Base-by-base conservation (phyloP, 1,140 invertebrate genomes). In the Batillaria attramentaria region DNA sequence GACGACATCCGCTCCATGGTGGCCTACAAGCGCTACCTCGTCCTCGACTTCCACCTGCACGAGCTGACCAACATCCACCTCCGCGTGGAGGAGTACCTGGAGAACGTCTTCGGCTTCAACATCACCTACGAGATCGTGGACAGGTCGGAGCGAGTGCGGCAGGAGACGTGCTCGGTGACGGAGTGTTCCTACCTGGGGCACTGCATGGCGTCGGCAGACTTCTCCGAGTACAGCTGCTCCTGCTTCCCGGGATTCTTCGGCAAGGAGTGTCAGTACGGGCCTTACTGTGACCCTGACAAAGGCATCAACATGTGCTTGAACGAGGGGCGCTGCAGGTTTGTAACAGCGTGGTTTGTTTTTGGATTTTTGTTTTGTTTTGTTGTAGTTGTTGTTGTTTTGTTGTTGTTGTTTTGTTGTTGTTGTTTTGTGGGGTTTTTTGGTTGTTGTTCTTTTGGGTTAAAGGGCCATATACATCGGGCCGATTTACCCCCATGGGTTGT, bases 71-170 rank as follows among this genome's bases (percentile, higher is more conserved):
- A 96, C 6, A 95, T 95, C 54, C 96, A 97, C 89, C 91, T 97
- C 54, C 91, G 97, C 1, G 95, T 96, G 0, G 90, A 96, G 57
- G 94, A 96, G 83, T 93, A 94, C 72, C 92, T 97, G 16, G 92
- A 97, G 33, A 94, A 96, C 81, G 95, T 97, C 3, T 97, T 95
- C 87, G 97, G 96, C 10, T 97, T 98, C 91, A 98, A 98, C 89
- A 94, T 97, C 81, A 97, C 96, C 5, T 97, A 97, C 88, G 95
- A 96, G 87, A 94, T 97, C 80, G 92, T 93, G 2, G 79, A 87
- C 37, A 82, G 81, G 31, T 89, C 90, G 1, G 83, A 85, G 88
- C 91, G 79, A 91, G 92, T 31, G 93, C 93, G 81, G 81, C 91
- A 2, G 57, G 91, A 93, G 46, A 93, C 94, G 8, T 97, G 96